Percentiles rank a stretch among this genome's conserved stretches.
phyloP scores from a whole-genome alignment of 2,888 invertebrate genomes.

The Zonitis immaculata region DNA sequence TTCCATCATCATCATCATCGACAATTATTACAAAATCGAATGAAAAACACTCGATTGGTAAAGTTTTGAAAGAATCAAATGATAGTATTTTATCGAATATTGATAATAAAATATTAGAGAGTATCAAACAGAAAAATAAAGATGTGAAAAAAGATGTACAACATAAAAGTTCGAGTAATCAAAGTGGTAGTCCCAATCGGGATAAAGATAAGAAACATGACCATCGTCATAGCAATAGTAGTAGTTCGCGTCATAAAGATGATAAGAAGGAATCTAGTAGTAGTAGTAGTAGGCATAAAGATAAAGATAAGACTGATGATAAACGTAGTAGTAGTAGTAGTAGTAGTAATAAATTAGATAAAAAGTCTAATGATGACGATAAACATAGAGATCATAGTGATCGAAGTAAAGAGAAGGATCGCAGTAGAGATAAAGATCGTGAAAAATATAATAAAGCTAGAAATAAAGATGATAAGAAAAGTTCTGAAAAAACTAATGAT shows the following conservation, averaged over 20 bases:
- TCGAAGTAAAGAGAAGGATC: conserved; percentile 12
- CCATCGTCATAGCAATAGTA: background rate
- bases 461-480: conserved; percentile 6
- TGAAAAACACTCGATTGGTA: conserved; percentile 7
- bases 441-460: conserved; percentile 1
- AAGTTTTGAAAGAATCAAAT: conserved; percentile 27
- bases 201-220: conserved; percentile 9
- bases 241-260: background rate
- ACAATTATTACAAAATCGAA: background rate
- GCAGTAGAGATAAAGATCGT: conserved; percentile 5
- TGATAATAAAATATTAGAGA: conserved; percentile 30
- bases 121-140: conserved; percentile 18
- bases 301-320: conserved; percentile 3
- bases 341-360: conserved; percentile 2
- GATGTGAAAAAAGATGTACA: conserved; percentile 3
- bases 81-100: conserved; percentile 32
- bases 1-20: background rate
- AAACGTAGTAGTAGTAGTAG: conserved; percentile 8
- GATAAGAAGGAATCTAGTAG: background rate
- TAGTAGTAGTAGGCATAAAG: background rate
- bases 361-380: conserved; percentile 10
- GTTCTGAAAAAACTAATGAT: conserved; percentile 28
- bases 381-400: conserved; percentile 10
- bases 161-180: background rate
- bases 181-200: background rate